Conservation (phyloP, 2,797 vertebrate species). For the Apodemus agrarius region DNA sequence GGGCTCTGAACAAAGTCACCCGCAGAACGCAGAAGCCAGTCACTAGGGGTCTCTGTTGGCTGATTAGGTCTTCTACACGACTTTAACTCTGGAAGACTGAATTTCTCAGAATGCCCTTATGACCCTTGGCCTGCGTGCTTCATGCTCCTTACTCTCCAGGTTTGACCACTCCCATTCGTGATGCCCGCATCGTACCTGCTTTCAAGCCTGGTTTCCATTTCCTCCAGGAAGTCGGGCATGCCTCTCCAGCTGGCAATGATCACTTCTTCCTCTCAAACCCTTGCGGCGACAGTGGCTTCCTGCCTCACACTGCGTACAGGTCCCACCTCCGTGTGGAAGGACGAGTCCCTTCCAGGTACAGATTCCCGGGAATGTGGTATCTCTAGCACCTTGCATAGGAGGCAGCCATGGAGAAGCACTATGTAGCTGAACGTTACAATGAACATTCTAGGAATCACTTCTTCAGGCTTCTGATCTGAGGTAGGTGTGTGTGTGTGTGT, state of each 20-base stretch:
- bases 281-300: not conserved
- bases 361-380: not conserved
- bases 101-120: not conserved
- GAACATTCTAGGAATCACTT: not conserved
- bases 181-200: not conserved
- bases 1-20: not conserved
- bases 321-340: too few relatives aligned
- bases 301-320: too few relatives aligned
- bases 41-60: accelerated
- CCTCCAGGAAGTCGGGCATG: not conserved
- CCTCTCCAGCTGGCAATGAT: not conserved
- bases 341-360: not conserved
- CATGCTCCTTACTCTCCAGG: too few relatives aligned
- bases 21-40: not conserved
- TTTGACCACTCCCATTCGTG: not conserved
- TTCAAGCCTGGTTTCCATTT: not conserved
- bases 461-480: not conserved
- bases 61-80: accelerated
- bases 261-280: not conserved
- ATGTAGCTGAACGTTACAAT: not conserved
- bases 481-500: too few relatives aligned
- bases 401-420: not conserved
- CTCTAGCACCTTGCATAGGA: not conserved
- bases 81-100: not conserved
- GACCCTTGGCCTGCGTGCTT: not conserved